phyloP scores from a whole-genome alignment of 1,140 invertebrate species.

The Apis laboriosa region DNA sequence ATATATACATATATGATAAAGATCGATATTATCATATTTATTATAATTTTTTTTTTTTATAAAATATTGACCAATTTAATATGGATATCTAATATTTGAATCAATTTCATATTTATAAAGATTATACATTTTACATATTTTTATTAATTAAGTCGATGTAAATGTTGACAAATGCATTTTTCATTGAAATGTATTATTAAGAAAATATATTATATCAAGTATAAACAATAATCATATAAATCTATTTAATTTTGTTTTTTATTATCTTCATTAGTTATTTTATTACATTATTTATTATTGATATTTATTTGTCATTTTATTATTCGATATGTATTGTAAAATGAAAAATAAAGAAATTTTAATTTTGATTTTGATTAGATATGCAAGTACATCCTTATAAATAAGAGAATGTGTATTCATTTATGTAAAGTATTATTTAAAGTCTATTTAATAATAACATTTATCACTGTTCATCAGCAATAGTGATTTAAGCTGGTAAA shows the following conservation, averaged over 20 bases:
- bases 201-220: no score
- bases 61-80: background rate
- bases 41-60: background rate
- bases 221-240: background rate
- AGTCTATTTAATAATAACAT: background rate
- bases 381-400: no score
- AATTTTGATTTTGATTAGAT: background rate
- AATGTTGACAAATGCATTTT: background rate
- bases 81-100: background rate
- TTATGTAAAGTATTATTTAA: background rate
- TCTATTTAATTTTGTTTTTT: background rate
- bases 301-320: background rate
- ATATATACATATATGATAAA: slow-evolving; percentile 34
- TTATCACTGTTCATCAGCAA: background rate
- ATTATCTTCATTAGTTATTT: background rate
- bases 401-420: background rate
- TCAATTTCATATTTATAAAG: background rate
- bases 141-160: background rate
- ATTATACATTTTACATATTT: background rate
- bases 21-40: no score
- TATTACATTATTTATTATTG: background rate
- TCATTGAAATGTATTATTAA: background rate
- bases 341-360: background rate
- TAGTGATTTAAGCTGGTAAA: background rate
- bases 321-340: background rate